Base-by-base conservation (phyloP, 2,888 invertebrate genomes). In the Hypercompe scribonia region DNA sequence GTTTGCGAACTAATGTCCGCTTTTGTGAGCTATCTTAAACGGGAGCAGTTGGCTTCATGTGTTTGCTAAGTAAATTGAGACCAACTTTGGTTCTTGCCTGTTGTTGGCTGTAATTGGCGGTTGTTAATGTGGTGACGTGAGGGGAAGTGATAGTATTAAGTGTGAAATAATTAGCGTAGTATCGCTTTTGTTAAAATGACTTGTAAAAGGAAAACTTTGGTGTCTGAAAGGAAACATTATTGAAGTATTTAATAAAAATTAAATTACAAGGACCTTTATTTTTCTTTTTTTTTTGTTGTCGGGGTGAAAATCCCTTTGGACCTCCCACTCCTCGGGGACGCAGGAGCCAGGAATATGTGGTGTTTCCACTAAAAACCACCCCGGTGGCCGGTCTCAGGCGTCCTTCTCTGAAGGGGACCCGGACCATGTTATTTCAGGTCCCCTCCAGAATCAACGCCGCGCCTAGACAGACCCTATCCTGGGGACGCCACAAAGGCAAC, bases 1-100 rank as follows among this genome's bases (percentile, higher is more conserved):
- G 88, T 90, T 90, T 82, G 84, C 79, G 84, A 90, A 88, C 86
- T 89, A 89, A 90, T 89, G 89, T 87, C 86, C 86, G 85, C 87
- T 88, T 84, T 88, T 89, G 88, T 88, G 88, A 89, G 87, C 84
- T 88, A 88, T 87, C 88, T 87, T 81, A 86, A 80, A 78, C 76
- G 84, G 83, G 86, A 87, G 84, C 89, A 90, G 88, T 89, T 88
- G 87, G 88, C 86, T 84, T 82, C 80, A 76, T 77, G 74, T 88
- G 83, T 88, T 89, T 89, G 83, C 87, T 82, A 83, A 89, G 86
- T 87, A 88, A 89, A 88, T 88, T 88, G 87, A 84, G 86, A 81
- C 78, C 73, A 78, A 84, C 83, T 86, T 87, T 83, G 80, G 82
- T 81, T 81, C 80, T 83, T 84, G 81, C 77, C 78, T 71, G 83